Evolutionary conservation across 2,113 vertebrate species (phyloP).

Genomic region (Scalopus aquaticus): DNA sequence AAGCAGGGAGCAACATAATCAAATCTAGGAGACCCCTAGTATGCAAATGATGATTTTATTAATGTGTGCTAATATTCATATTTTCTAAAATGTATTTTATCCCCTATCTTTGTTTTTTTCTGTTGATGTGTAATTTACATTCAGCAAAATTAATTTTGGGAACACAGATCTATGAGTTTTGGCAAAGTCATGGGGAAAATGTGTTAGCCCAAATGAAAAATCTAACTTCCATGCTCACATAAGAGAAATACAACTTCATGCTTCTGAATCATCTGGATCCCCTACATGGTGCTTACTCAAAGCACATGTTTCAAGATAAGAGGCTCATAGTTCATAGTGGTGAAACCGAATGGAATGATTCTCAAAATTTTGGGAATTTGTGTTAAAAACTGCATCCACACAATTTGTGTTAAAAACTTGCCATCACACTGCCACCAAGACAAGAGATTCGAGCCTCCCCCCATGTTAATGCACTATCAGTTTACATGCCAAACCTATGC

Average conservation of each 20-base stretch:
- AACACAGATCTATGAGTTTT: background rate
- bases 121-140: background rate
- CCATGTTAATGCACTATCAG: background rate
- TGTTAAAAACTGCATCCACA: conserved; percentile 30
- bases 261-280: conserved; percentile 33
- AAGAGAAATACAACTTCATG: background rate
- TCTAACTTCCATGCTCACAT: background rate
- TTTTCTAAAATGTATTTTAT: background rate
- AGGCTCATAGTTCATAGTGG: conserved; percentile 17
- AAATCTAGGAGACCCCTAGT: background rate
- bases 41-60: background rate
- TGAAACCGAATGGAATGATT: background rate
- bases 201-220: background rate
- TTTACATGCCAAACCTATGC: background rate
- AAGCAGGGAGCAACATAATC: background rate
- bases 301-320: background rate
- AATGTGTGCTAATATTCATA: background rate
- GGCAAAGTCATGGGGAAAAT: background rate
- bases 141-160: background rate
- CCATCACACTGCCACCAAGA: background rate
- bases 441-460: background rate
- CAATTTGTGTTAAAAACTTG: too few species aligned
- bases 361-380: background rate
- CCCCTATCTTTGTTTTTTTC: background rate
- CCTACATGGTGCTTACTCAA: background rate